phyloP scores from a whole-genome alignment of 2,113 vertebrate species.

The Beaufortia kweichowensis region DNA sequence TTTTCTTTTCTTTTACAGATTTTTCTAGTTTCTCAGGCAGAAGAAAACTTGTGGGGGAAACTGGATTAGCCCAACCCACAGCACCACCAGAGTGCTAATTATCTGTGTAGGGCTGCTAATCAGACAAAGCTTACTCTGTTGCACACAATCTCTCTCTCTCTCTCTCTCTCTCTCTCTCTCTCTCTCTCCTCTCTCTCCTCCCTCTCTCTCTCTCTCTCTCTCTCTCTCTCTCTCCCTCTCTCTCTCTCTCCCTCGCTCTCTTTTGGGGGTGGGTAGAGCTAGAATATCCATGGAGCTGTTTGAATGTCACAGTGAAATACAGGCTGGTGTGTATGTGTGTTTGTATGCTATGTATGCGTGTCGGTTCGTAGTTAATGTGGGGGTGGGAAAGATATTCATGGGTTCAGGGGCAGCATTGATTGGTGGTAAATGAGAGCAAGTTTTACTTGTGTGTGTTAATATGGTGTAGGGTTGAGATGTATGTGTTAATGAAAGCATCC shows the following conservation, averaged over 20 bases:
- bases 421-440: constrained; percentile 4
- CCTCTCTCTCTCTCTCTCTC: constrained; percentile 3
- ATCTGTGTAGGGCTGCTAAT: constrained; percentile 51
- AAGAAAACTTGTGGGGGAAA: constrained; percentile 34
- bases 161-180: background rate
- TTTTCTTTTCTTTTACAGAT: background rate
- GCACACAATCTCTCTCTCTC: constrained; percentile 19
- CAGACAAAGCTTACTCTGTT: constrained; percentile 57
- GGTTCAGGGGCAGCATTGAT: constrained; percentile 3
- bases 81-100: constrained; percentile 57
- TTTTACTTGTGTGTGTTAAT: constrained; percentile 6
- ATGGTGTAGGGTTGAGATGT: background rate
- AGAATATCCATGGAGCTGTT: constrained; percentile 47
- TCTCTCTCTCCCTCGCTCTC: constrained; percentile 8
- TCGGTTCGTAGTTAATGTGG: constrained; percentile 19
- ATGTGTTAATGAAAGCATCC: background rate
- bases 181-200: background rate
- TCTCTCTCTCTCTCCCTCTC: constrained; percentile 7
- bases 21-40: constrained; percentile 45
- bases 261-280: constrained; percentile 36
- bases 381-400: constrained; percentile 33
- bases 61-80: constrained; percentile 49
- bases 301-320: constrained; percentile 50
- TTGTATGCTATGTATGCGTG: constrained; percentile 19
- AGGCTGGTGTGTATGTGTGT: constrained; percentile 25